These are phyloP conservation scores for Microplitis mediator DNA, from an alignment of 1,140 invertebrate species.

Conservation along the genomic window DNA sequence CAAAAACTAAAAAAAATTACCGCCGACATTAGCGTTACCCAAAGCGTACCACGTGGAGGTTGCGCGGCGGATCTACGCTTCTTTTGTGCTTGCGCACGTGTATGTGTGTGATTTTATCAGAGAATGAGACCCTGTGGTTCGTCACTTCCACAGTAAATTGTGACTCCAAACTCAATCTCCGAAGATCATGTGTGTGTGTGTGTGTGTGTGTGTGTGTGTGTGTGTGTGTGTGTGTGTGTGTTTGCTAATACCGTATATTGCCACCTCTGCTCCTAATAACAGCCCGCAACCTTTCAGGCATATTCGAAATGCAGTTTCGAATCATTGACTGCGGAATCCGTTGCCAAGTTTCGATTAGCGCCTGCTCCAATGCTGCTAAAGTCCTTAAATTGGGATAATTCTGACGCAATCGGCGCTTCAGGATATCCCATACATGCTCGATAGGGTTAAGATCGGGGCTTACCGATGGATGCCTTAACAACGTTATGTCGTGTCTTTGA, in stretches of 20 bases:
- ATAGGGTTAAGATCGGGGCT: too few species aligned
- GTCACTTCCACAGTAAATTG: not conserved
- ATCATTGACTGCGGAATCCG: not conserved
- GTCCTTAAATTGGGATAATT: too few species aligned
- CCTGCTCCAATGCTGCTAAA: conserved; percentile 53
- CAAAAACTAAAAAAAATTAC: too few species aligned
- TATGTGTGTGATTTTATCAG: not conserved
- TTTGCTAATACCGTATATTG: too few species aligned
- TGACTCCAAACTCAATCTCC: not conserved
- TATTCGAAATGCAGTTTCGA: conserved; percentile 9
- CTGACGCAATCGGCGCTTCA: too few species aligned
- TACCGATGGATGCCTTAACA: conserved; percentile 32
- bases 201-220: not conserved
- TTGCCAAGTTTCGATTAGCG: conserved; percentile 41
- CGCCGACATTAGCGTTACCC: too few species aligned
- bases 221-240: too few species aligned
- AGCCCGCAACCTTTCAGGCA: conserved; percentile 1
- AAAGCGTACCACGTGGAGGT: too few species aligned
- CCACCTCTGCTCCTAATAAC: conserved; percentile 3
- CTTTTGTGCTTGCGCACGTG: too few species aligned
- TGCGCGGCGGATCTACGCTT: too few species aligned
- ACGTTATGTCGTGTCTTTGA: not conserved
- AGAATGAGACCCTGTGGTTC: not conserved
- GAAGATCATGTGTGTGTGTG: not conserved
- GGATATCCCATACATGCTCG: too few species aligned